These are phyloP conservation scores for Sminthopsis crassicaudata DNA, from an alignment of 2,113 vertebrate species.

Conservation along the genomic window DNA sequence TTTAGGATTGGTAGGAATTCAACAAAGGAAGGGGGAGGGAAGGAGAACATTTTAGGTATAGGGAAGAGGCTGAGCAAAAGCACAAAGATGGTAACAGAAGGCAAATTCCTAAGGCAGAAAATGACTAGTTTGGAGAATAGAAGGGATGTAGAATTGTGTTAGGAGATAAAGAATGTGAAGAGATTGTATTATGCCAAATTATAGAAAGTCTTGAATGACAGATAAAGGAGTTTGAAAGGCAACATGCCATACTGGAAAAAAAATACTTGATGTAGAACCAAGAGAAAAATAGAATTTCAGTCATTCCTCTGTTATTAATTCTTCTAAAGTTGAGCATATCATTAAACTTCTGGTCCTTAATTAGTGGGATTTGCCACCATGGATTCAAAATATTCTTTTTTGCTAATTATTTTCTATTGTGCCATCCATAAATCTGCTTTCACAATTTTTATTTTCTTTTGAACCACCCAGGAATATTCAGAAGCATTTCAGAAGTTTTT, in stretches of 20 bases:
- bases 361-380: background rate
- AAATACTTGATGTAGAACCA: background rate
- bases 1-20: background rate
- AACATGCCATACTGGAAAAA: background rate
- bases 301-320: background rate
- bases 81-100: background rate
- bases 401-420: background rate
- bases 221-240: background rate
- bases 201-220: background rate
- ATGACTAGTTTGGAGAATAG: background rate
- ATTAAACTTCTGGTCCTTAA: background rate
- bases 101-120: background rate
- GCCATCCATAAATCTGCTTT: background rate
- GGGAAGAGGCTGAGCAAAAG: background rate
- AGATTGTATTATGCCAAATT: background rate
- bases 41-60: background rate
- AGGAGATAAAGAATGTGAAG: background rate
- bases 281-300: background rate
- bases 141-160: background rate
- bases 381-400: background rate
- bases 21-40: background rate
- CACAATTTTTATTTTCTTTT: background rate
- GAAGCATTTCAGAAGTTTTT: background rate
- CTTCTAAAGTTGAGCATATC: background rate
- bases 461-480: background rate